Conservation (phyloP, 1,140 invertebrate species). For the Drosophila repletoides region DNA sequence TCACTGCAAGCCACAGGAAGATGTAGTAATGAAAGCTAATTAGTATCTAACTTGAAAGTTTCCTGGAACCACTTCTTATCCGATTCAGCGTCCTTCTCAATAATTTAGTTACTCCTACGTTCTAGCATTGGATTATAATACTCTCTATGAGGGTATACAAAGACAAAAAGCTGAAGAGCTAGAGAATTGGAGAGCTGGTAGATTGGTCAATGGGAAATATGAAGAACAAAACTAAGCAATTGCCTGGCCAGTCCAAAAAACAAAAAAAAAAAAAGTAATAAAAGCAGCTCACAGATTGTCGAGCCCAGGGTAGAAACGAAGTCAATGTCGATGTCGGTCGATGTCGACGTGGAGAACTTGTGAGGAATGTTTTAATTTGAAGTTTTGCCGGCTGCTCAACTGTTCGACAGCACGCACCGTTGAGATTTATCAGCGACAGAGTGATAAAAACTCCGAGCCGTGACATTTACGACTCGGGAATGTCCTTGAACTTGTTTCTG, state of each 20-base stretch:
- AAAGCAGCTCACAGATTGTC: background rate
- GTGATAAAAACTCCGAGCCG: slow-evolving; percentile 33
- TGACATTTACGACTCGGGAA: slow-evolving; percentile 26
- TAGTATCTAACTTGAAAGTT: no score
- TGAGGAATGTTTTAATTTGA: slow-evolving; percentile 73
- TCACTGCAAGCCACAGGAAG: no score
- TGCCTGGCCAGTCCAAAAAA: background rate
- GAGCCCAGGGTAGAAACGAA: slow-evolving; percentile 4
- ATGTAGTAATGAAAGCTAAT: no score
- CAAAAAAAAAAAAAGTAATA: slow-evolving; percentile 1
- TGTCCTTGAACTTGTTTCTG: slow-evolving; percentile 65
- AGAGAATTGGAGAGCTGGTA: background rate
- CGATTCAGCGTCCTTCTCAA: no score
- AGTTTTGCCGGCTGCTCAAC: slow-evolving; percentile 25
- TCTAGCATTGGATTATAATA: no score
- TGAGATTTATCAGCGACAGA: slow-evolving; percentile 35
- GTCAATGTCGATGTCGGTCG: no score
- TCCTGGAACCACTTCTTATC: no score
- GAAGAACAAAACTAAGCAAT: background rate
- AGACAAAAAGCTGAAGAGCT: background rate
- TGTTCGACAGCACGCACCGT: slow-evolving; percentile 17
- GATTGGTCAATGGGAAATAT: background rate
- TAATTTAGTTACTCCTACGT: no score
- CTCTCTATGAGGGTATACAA: no score
- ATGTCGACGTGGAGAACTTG: slow-evolving; percentile 16